phyloP scores from a whole-genome alignment of 2,888 invertebrate genomes.

The Hyalella azteca region DNA sequence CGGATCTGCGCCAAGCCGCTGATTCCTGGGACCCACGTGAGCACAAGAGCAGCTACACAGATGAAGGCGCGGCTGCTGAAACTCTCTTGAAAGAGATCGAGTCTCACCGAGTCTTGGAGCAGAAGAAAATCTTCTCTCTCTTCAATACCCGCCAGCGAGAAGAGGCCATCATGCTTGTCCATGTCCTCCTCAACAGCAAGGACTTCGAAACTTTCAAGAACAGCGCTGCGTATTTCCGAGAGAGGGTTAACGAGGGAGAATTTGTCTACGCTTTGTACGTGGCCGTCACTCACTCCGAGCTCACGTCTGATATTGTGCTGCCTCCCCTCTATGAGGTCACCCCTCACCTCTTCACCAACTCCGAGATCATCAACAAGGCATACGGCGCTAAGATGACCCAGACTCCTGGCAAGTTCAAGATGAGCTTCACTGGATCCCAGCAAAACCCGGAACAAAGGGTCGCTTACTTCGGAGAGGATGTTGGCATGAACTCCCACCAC shows the following conservation, averaged over 20 bases:
- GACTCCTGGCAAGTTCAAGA: conserved; percentile 59
- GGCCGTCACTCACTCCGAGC: conserved; percentile 59
- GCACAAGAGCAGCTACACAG: conserved; percentile 3
- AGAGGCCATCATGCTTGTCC: conserved; percentile 59
- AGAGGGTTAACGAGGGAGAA: conserved; percentile 60
- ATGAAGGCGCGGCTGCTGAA: conserved; percentile 40
- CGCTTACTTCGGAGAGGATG: conserved; percentile 61
- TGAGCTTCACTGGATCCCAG: conserved; percentile 60
- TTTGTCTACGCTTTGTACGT: conserved; percentile 61
- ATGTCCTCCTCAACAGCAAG: conserved; percentile 58
- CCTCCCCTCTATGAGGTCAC: conserved; percentile 61
- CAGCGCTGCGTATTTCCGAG: conserved; percentile 64
- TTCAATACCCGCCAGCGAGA: conserved; percentile 58
- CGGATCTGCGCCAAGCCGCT: conserved; percentile 28
- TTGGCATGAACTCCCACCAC: conserved; percentile 61
- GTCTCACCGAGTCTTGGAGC: conserved; percentile 40
- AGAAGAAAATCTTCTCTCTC: conserved; percentile 59
- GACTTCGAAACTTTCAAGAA: conserved; percentile 59
- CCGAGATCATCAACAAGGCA: conserved; percentile 60
- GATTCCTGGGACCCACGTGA: conserved; percentile 39
- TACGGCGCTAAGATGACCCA: conserved; percentile 60
- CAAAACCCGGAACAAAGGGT: conserved; percentile 61
- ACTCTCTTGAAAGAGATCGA: conserved; percentile 42
- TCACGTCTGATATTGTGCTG: conserved; percentile 59
- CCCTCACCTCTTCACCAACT: conserved; percentile 61